Conservation (phyloP, 2,113 vertebrate genomes). For the Mormoops blainvillei region DNA sequence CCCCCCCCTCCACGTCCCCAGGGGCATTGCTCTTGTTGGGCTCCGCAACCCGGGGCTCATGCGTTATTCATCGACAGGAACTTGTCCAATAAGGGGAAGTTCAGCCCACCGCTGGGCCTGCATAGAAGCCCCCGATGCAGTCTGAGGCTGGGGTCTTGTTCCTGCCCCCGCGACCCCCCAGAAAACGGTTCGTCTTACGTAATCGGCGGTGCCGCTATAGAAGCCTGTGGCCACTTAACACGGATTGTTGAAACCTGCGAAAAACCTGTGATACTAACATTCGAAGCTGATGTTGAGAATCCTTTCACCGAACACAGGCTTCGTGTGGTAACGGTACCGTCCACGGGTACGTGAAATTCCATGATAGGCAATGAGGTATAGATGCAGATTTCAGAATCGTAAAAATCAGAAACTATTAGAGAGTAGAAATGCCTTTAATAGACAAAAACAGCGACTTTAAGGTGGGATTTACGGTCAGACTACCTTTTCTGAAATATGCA, state of each 20-base stretch:
- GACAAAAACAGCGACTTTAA: background rate
- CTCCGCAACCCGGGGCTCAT: background rate
- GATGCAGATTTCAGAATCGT: background rate
- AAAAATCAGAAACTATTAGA: background rate
- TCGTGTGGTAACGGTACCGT: background rate
- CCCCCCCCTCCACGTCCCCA: background rate
- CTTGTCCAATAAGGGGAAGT: constrained; percentile 45
- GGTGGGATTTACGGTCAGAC: fast-evolving
- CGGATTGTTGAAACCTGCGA: background rate
- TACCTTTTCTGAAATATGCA: background rate
- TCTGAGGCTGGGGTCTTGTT: background rate
- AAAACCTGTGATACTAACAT: background rate
- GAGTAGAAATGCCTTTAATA: background rate
- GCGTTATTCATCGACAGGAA: constrained; percentile 32
- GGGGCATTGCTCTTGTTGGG: background rate
- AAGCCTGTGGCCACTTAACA: background rate
- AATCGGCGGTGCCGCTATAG: background rate
- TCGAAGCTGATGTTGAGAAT: background rate
- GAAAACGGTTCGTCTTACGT: background rate
- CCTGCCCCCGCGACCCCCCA: background rate
- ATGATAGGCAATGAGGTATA: background rate
- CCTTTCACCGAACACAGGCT: background rate
- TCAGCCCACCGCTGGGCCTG: background rate
- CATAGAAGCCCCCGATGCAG: background rate
- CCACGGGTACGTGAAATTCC: background rate